These are phyloP conservation scores for Drosophila mettleri DNA, from an alignment of 2,888 invertebrate genomes.

Conservation along the genomic window DNA sequence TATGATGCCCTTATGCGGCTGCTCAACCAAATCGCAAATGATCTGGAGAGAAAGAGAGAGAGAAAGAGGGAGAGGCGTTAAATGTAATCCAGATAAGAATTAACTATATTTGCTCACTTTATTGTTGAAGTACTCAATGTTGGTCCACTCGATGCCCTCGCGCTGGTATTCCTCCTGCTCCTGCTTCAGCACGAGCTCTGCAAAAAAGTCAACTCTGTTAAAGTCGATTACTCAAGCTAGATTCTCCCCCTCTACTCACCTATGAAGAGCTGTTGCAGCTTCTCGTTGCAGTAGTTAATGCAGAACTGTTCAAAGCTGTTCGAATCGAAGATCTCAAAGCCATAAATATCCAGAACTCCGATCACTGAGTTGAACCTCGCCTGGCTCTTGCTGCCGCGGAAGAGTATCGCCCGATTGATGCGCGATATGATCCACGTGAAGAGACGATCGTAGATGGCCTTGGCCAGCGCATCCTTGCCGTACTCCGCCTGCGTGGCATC, in stretches of 20 bases:
- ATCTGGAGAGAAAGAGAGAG: constrained; percentile 81
- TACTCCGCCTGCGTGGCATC: constrained; percentile 93
- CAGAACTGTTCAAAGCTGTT: constrained; percentile 99
- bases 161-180: constrained; percentile 98
- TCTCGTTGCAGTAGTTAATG: constrained; percentile 99
- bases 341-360: constrained; percentile 99
- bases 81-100: background rate
- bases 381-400: constrained; percentile 86
- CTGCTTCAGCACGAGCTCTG: constrained; percentile 97
- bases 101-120: constrained; percentile 86
- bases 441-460: constrained; percentile 97
- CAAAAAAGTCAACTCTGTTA: background rate
- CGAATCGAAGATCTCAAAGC: constrained; percentile 98
- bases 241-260: constrained; percentile 86
- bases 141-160: constrained; percentile 98
- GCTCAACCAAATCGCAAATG: constrained; percentile 98
- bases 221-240: background rate
- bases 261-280: constrained; percentile 98
- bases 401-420: constrained; percentile 96
- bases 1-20: constrained; percentile 95
- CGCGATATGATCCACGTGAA: constrained; percentile 97
- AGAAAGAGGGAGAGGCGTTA: background rate
- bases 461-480: constrained; percentile 95
- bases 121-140: constrained; percentile 98
- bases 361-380: constrained; percentile 83